These are phyloP conservation scores for Dryobotodes eremita DNA, from an alignment of 2,888 invertebrate species.

Conservation along the genomic window DNA sequence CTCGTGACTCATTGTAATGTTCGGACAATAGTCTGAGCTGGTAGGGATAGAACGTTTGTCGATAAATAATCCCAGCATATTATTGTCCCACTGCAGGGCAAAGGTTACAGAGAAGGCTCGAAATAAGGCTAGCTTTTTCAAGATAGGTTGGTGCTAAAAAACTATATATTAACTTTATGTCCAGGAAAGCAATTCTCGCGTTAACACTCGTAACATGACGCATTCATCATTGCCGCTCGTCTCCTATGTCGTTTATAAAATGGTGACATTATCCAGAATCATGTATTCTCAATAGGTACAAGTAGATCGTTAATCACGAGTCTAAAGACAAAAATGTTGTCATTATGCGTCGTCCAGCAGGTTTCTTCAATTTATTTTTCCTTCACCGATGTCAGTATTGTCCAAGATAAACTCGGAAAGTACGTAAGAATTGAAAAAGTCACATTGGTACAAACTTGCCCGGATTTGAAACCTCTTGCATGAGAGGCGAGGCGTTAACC, in stretches of 20 bases:
- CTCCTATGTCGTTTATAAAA: background rate
- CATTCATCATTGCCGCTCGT: background rate
- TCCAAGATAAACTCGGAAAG: background rate
- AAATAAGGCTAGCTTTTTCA: background rate
- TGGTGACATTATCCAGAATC: background rate
- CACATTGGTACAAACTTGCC: background rate
- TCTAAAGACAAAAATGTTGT: background rate
- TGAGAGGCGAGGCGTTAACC: too few relatives aligned
- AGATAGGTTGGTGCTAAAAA: too few relatives aligned
- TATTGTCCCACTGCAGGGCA: background rate
- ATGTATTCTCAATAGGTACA: background rate
- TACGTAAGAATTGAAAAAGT: background rate
- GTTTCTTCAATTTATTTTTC: background rate
- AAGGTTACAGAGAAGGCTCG: background rate
- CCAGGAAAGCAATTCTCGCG: background rate
- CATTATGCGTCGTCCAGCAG: background rate
- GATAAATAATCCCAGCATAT: constrained; percentile 23
- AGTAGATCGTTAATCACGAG: background rate
- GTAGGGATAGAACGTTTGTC: constrained; percentile 44
- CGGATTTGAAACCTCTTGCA: too few relatives aligned
- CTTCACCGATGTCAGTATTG: background rate
- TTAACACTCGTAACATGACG: too few relatives aligned
- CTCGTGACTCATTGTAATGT: constrained; percentile 63
- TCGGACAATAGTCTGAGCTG: constrained; percentile 60
- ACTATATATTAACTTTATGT: too few relatives aligned